Percentiles rank a stretch among this genome's conserved stretches.
These are phyloP conservation scores for Anabacerthia variegaticeps DNA, from an alignment of 2,797 vertebrate species.

Conservation along the genomic window DNA sequence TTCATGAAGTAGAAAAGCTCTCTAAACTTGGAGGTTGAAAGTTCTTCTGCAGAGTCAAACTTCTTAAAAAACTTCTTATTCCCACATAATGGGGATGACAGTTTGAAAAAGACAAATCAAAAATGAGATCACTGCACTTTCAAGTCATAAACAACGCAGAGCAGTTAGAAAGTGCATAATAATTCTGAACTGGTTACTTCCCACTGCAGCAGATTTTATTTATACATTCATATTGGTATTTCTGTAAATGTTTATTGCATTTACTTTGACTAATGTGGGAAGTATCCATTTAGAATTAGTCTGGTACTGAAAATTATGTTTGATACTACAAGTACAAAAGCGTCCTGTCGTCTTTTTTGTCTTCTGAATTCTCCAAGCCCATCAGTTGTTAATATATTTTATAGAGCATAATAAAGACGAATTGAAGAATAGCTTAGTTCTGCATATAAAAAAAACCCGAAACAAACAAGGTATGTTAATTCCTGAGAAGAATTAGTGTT, in stretches of 20 bases:
- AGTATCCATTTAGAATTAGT: not conserved
- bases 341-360: not conserved
- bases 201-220: not conserved
- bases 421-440: not conserved
- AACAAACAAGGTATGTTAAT: not conserved
- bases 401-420: not conserved
- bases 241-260: not conserved
- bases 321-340: not conserved
- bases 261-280: not conserved
- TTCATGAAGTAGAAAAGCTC: not conserved
- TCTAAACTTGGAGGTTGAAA: not conserved
- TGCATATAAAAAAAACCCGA: not conserved
- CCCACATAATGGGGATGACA: not conserved
- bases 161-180: not conserved
- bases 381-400: not conserved
- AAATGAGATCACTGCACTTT: not conserved
- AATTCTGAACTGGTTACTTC: not conserved
- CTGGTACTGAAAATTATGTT: not conserved
- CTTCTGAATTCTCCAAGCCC: not conserved
- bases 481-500: not conserved
- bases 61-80: not conserved
- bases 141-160: not conserved
- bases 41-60: not conserved
- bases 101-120: not conserved
- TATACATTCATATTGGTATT: not conserved